Conservation (phyloP, 2,888 invertebrate species). For the Phoronis australis region DNA sequence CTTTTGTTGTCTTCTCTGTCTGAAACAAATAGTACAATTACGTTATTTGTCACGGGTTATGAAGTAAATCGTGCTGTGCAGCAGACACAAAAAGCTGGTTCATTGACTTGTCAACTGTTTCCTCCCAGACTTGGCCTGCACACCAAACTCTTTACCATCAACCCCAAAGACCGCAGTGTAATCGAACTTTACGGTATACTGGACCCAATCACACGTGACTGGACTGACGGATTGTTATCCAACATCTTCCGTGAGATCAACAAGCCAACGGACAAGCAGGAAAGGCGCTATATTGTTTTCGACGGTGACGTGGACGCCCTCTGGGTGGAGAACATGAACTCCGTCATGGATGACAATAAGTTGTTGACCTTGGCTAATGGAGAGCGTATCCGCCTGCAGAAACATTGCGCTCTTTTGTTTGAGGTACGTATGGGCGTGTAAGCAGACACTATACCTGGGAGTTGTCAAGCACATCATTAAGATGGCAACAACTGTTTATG, state of each 20-base stretch:
- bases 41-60: too few species aligned
- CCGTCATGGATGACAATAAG: constrained; percentile 93
- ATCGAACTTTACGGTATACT: constrained; percentile 83
- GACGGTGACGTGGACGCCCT: constrained; percentile 92
- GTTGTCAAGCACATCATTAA: too few species aligned
- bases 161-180: constrained; percentile 86
- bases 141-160: constrained; percentile 75
- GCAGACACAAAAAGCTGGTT: too few species aligned
- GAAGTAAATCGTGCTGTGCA: too few species aligned
- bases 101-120: too few species aligned
- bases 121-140: constrained; percentile 62
- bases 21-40: too few species aligned
- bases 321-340: constrained; percentile 97
- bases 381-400: constrained; percentile 75
- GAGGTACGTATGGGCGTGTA: constrained; percentile 66
- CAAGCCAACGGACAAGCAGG: constrained; percentile 67
- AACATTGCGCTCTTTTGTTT: constrained; percentile 77
- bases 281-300: constrained; percentile 78
- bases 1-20: too few species aligned
- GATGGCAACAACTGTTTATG: too few species aligned
- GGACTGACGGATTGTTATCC: constrained; percentile 88
- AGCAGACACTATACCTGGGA: too few species aligned
- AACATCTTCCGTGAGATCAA: constrained; percentile 89
- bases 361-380: constrained; percentile 85
- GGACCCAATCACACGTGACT: constrained; percentile 80